These are phyloP conservation scores for Nasonia vitripennis DNA, from an alignment of 1,140 invertebrate species.

Conservation along the genomic window DNA sequence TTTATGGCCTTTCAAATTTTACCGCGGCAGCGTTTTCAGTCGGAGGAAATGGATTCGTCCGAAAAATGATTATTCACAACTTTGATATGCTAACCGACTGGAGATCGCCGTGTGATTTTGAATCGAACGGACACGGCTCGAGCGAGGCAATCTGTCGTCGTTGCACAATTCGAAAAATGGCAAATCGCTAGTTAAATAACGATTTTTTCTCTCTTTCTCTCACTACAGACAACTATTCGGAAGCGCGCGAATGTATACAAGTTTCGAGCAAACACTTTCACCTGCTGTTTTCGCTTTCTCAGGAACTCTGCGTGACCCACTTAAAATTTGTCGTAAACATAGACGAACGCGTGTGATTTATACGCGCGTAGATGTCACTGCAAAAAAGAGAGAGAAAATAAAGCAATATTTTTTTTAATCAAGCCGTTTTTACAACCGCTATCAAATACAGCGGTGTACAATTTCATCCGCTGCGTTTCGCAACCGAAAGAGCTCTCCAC, in stretches of 20 bases:
- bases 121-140: background rate
- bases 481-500: background rate
- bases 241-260: background rate
- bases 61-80: constrained; percentile 4
- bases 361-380: background rate
- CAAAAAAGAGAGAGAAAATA: background rate
- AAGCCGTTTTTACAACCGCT: background rate
- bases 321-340: background rate
- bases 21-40: background rate
- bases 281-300: constrained; percentile 14
- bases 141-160: background rate
- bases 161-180: background rate
- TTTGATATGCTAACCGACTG: background rate
- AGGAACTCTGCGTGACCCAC: background rate
- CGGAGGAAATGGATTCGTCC: background rate
- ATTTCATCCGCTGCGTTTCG: background rate
- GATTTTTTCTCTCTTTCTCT: background rate
- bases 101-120: background rate
- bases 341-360: background rate
- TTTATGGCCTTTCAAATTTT: background rate
- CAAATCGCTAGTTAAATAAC: background rate
- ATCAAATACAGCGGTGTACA: background rate
- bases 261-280: background rate
- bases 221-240: background rate
- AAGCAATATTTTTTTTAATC: background rate